These are phyloP conservation scores for Thymallus thymallus DNA, from an alignment of 2,113 vertebrate species.

Conservation along the genomic window DNA sequence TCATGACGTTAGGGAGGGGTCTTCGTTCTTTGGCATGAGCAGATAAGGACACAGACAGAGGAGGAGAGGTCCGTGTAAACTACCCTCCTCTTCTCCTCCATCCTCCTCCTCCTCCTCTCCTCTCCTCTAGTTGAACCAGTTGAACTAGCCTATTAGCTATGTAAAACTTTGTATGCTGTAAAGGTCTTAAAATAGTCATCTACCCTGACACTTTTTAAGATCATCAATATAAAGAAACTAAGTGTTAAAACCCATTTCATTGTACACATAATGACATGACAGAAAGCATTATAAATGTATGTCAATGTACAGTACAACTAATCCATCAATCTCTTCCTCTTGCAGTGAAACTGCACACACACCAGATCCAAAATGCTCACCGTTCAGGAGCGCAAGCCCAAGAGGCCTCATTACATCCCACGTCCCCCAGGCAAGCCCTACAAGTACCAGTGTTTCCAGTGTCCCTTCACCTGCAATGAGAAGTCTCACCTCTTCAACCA, in stretches of 20 bases:
- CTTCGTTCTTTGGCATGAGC: slow-evolving; percentile 25
- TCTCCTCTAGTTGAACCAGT: slow-evolving; percentile 46
- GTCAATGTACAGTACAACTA: background rate
- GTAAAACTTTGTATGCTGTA: too few relatives aligned
- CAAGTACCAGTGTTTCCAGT: slow-evolving; percentile 99
- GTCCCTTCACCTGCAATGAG: slow-evolving; percentile 97
- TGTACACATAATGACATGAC: too few relatives aligned
- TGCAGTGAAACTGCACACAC: slow-evolving; percentile 27
- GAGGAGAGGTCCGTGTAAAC: too few relatives aligned
- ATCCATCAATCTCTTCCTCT: background rate
- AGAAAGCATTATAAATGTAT: background rate
- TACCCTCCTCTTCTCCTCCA: slow-evolving; percentile 1
- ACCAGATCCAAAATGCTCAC: slow-evolving; percentile 76
- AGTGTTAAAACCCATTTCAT: too few relatives aligned
- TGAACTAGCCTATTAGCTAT: slow-evolving; percentile 31
- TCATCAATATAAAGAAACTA: background rate
- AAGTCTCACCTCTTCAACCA: slow-evolving; percentile 99
- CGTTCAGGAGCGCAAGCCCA: slow-evolving; percentile 89
- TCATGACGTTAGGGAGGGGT: slow-evolving; percentile 16
- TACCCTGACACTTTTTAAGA: background rate
- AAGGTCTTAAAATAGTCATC: background rate
- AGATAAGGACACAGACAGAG: background rate
- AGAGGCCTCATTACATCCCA: slow-evolving; percentile 97
- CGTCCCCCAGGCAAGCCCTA: slow-evolving; percentile 94
- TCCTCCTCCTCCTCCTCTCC: background rate